Evolutionary conservation across 2,113 vertebrate genomes (phyloP).

Genomic region (Daubentonia madagascariensis): DNA sequence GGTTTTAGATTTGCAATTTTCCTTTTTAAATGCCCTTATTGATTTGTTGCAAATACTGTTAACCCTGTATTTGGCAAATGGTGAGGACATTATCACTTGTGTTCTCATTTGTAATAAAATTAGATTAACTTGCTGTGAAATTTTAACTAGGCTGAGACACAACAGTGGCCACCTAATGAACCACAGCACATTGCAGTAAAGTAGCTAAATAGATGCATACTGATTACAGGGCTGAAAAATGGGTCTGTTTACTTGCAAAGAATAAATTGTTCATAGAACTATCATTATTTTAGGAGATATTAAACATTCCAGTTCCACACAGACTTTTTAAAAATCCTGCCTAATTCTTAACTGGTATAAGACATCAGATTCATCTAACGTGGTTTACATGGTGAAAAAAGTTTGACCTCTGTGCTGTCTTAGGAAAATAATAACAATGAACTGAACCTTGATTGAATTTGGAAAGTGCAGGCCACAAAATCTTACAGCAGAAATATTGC

Average conservation of each 20-base stretch:
- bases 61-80: slow-evolving; percentile 85
- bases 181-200: slow-evolving; percentile 85
- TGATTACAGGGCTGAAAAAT: slow-evolving; percentile 86
- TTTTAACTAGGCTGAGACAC: slow-evolving; percentile 86
- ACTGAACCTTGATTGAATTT: not conserved
- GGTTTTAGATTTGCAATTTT: slow-evolving; percentile 78
- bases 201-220: slow-evolving; percentile 86
- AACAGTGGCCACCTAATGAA: slow-evolving; percentile 89
- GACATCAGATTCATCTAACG: not conserved
- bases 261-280: slow-evolving; percentile 59
- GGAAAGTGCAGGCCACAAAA: not conserved
- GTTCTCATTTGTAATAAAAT: slow-evolving; percentile 88
- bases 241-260: slow-evolving; percentile 81
- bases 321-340: not conserved
- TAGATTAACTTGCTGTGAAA: slow-evolving; percentile 88
- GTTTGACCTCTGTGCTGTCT: not conserved
- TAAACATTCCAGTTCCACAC: slow-evolving; percentile 48
- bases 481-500: not conserved
- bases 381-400: not conserved
- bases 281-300: slow-evolving; percentile 59
- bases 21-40: slow-evolving; percentile 79
- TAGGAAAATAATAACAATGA: slow-evolving; percentile 3
- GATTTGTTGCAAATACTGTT: slow-evolving; percentile 84
- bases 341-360: not conserved
- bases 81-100: slow-evolving; percentile 83